Base-by-base conservation (phyloP, 2,888 invertebrate species). In the Steromphala cineraria region DNA sequence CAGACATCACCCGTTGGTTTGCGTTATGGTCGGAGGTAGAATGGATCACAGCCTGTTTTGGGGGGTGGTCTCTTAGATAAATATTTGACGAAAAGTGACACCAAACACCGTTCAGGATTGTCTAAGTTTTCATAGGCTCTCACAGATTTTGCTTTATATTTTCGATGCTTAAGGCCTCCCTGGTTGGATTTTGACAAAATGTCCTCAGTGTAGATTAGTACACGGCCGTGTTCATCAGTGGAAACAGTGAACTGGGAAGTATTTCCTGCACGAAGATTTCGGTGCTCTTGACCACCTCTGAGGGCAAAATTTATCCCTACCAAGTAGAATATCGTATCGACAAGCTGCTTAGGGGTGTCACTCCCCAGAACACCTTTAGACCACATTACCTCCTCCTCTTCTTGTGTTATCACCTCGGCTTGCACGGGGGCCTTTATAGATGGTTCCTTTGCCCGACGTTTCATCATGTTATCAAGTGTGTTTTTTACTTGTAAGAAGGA, bases 1-100 rank as follows among this genome's bases (percentile, higher is more conserved):
- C 3, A 67, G 4, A 67, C 67, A 24, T 67, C 28, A 19, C 24
- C 17, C 17, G 19, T 21, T 24, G 21, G 28, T 17, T 24, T 19
- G 15, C 17, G 0, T 13, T 75, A 53, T 36, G 67, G 76, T 17
- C 53, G 62, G n/a, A 81, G 15, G 52, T 81, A 79, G 67, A 81
- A 75, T 10, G 81, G 53, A 17, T 75, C 62, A 15, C 36, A 36
- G 56, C 10, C 13, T 75, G 75, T 71, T 19, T 36, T 7, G 10
- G 56, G 52, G 5, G 75, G 75, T 56, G 31, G 28, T 82, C 67
- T 1, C 3, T 36, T 3, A 8, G 36, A 5, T 36, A 36, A 5
- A 36, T 36, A 36, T 36, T 36, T 36, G 3, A 5, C 8, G 8
- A 36, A 36, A 36, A 36, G 36, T 3, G 36, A 36, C 3, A 5